These are phyloP conservation scores for Coptotermes formosanus DNA, from an alignment of 1,140 invertebrate species.

Conservation along the genomic window DNA sequence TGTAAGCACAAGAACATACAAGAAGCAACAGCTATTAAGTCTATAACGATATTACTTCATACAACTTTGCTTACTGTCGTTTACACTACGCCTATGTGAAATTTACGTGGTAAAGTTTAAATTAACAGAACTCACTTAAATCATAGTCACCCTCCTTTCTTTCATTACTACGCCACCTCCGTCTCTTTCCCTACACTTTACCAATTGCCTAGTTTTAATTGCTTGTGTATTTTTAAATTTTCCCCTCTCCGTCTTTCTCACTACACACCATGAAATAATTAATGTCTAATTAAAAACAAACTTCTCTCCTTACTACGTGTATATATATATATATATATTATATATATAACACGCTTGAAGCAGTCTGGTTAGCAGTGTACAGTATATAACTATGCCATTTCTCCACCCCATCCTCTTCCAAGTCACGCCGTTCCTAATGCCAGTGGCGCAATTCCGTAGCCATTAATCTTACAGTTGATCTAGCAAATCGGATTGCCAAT, in stretches of 20 bases:
- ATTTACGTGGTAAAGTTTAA: slow-evolving; percentile 10
- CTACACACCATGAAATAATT: slow-evolving; percentile 13
- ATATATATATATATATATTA: no score
- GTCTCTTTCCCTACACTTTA: background rate
- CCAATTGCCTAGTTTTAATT: slow-evolving; percentile 3
- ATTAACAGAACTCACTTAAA: slow-evolving; percentile 1
- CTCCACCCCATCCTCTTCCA: background rate
- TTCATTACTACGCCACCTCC: background rate
- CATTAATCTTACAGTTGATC: slow-evolving; percentile 23
- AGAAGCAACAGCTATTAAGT: background rate
- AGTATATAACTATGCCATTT: background rate
- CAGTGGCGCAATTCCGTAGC: background rate
- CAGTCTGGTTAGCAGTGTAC: background rate
- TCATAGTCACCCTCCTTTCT: background rate
- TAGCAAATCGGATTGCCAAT: slow-evolving; percentile 25
- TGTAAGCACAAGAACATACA: background rate
- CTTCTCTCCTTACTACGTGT: slow-evolving; percentile 8
- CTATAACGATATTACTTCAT: background rate
- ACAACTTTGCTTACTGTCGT: background rate
- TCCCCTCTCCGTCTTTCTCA: background rate
- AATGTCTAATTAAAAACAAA: slow-evolving; percentile 20
- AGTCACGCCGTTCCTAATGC: background rate
- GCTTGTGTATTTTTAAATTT: slow-evolving; percentile 12
- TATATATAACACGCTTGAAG: background rate
- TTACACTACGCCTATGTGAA: background rate